phyloP scores from a whole-genome alignment of 2,113 vertebrate genomes.

The Nothoprocta pentlandii region DNA sequence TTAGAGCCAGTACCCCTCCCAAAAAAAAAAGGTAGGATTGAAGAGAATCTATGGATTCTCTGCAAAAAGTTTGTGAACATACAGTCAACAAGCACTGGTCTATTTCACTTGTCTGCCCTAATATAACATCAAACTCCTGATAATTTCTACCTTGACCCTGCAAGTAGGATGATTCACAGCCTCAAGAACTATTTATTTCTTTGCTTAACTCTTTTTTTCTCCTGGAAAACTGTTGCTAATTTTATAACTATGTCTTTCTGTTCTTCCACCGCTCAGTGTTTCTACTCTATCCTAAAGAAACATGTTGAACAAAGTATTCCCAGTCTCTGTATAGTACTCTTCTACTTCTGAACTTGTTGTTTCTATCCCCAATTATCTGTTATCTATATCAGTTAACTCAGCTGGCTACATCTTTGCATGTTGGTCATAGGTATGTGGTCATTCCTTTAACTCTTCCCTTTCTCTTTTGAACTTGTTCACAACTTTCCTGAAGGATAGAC shows the following conservation, averaged over 20 bases:
- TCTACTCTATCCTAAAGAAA: background rate
- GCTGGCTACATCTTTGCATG: background rate
- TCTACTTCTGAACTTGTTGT: background rate
- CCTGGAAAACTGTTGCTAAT: background rate
- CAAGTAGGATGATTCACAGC: background rate
- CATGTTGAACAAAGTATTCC: background rate
- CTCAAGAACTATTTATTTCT: background rate
- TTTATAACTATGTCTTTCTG: background rate
- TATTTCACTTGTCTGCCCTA: background rate
- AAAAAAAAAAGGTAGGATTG: background rate
- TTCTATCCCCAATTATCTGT: background rate
- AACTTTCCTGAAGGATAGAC: background rate
- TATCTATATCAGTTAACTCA: background rate
- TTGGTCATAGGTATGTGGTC: background rate
- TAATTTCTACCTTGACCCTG: background rate
- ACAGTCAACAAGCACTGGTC: background rate
- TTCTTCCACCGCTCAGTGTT: background rate
- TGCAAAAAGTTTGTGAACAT: background rate
- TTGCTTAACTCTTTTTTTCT: background rate
- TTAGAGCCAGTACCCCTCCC: background rate
- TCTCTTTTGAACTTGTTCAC: background rate
- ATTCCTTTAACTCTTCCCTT: background rate
- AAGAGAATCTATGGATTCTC: background rate
- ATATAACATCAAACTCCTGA: background rate
- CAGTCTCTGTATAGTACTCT: background rate